Percentiles rank a stretch among this genome's conserved stretches.
Evolutionary conservation across 1,140 invertebrate genomes (phyloP).

Genomic region (Halesus radiatus): DNA sequence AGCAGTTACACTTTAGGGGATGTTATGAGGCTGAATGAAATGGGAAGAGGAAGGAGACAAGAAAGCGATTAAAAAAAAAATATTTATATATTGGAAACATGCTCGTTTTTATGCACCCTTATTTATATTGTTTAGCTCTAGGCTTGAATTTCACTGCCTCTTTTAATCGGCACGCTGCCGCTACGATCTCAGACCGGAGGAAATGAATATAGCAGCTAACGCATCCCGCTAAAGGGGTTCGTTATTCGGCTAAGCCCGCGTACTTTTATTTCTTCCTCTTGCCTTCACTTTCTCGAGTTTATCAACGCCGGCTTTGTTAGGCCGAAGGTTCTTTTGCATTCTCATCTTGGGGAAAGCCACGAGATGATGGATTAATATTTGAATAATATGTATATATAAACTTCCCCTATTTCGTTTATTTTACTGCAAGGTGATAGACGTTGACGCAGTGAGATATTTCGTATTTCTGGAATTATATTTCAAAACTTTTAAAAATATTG

Average conservation of each 20-base stretch:
- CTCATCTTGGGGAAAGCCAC: slow-evolving; percentile 2
- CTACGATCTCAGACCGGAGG: not conserved
- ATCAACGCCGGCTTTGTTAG: slow-evolving; percentile 46
- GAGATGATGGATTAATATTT: no score
- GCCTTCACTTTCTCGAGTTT: slow-evolving; percentile 47
- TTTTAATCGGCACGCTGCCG: not conserved
- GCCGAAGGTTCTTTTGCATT: slow-evolving; percentile 53
- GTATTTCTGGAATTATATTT: no score
- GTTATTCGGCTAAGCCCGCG: slow-evolving; percentile 47
- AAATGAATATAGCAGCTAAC: slow-evolving; percentile 51
- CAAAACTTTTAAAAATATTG: no score
- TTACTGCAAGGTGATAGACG: no score
- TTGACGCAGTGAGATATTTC: no score
- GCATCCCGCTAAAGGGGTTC: slow-evolving; percentile 36
- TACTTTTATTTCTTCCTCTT: slow-evolving; percentile 39
- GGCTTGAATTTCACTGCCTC: not conserved
- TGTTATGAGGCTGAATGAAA: no score
- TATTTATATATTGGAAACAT: no score
- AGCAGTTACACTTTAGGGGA: no score
- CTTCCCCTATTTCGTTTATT: not conserved
- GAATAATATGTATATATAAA: not conserved
- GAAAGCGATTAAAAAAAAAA: no score
- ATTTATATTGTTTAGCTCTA: not conserved
- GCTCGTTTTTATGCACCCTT: no score
- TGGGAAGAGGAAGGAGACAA: no score